Evolutionary conservation across 2,797 vertebrate genomes (phyloP).

Genomic region (Cossypha dichroa): DNA sequence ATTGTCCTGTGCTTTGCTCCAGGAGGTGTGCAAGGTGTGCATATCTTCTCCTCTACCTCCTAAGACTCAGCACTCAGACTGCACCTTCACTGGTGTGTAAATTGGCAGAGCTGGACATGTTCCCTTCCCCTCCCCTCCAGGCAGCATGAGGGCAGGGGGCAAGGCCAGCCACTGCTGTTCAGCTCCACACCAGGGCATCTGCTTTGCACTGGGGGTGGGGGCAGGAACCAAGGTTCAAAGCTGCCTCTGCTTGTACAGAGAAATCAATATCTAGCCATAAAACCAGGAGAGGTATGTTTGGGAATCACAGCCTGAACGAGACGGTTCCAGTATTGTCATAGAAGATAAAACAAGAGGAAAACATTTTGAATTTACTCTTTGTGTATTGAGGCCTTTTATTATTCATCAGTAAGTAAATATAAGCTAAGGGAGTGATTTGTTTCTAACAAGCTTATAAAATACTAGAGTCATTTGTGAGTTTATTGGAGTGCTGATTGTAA

Average conservation of each 20-base stretch:
- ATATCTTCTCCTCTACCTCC: slow-evolving; percentile 58
- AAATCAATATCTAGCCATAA: background rate
- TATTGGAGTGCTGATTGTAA: slow-evolving; percentile 91
- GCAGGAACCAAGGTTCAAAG: background rate
- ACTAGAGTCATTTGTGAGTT: slow-evolving; percentile 86
- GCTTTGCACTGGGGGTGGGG: background rate
- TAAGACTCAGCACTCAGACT: slow-evolving; percentile 24
- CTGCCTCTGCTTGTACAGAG: background rate
- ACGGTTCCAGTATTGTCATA: slow-evolving; percentile 7
- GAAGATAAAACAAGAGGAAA: slow-evolving; percentile 61
- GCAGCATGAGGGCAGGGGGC: slow-evolving; percentile 42
- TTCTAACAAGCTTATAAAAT: slow-evolving; percentile 89
- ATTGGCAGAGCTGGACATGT: slow-evolving; percentile 34
- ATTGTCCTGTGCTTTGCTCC: slow-evolving; percentile 34
- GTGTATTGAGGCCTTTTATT: slow-evolving; percentile 82
- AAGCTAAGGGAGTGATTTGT: slow-evolving; percentile 86
- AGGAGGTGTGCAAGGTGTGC: slow-evolving; percentile 40
- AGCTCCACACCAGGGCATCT: slow-evolving; percentile 31
- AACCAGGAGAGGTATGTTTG: background rate
- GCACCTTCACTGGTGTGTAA: slow-evolving; percentile 62
- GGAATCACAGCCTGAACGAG: background rate
- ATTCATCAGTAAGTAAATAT: slow-evolving; percentile 85
- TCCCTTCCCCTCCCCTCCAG: slow-evolving; percentile 31
- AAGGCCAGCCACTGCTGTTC: background rate
- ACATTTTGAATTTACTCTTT: slow-evolving; percentile 73